Base-by-base conservation (phyloP, 1,140 invertebrate genomes). In the Asobara japonica region DNA sequence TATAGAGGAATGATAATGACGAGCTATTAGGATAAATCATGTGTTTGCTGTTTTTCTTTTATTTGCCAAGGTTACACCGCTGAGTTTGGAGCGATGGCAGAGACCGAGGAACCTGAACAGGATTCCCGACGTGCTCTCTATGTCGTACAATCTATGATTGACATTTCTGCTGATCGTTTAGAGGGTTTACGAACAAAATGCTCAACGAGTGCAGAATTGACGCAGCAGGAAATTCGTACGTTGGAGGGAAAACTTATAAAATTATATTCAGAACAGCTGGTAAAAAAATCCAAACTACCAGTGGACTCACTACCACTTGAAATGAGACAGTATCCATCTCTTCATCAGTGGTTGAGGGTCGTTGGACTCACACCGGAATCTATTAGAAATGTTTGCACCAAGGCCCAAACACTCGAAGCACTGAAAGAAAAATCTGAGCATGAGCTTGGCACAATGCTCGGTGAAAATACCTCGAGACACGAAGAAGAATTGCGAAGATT, bases 161-260 rank as follows among this genome's bases (percentile, higher is more conserved):
- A 97, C 89, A 93, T 97, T 86, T 97, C 94, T 80, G 95, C 95
- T 69, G 93, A 96, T 87, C 93, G 95, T 85, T 91, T 98, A 79
- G 94, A 97, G 82, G 95, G 95, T 64, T 89, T 98, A 77, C 90
- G 97, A 83, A 97, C 95, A 65, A 93, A 96, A 89, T 98, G 96
- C 89, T 93, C 94, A 20, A 96, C 95, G 65, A 96, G 93, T 84
- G 95, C 94, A 51, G 95, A 96, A 86, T 90, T 98, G 74, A 98
- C 96, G 41, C 96, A 97, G 83, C 95, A 97, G 83, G 96, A 98
- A 91, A 98, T 98, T 80, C 91, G 96, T 76, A 95, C 94, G 64
- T 88, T 97, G 60, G 97, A 98, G 93, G 95, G 94, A 30, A 99
- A 99, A 87, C 86, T 99, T 67, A 94, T 98, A 72, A 96, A 97